Evolutionary conservation across 2,113 vertebrate species (phyloP).

Genomic region (Notothenia coriiceps): DNA sequence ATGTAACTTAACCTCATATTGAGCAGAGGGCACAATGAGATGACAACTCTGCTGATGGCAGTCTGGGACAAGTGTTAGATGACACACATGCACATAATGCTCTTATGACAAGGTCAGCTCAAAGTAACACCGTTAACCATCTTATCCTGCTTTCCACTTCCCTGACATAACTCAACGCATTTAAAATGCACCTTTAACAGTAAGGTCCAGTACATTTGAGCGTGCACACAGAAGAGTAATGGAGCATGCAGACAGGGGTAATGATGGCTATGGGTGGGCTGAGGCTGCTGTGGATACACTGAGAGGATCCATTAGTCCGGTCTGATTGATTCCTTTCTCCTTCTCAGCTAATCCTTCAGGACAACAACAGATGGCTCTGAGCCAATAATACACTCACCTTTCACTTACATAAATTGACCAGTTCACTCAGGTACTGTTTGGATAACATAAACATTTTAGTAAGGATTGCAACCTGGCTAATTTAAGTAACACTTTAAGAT

Average conservation of each 20-base stretch:
- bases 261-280: slow-evolving; percentile 44
- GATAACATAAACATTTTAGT: background rate
- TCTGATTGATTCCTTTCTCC: slow-evolving; percentile 76
- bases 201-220: background rate
- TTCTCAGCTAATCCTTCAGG: slow-evolving; percentile 63
- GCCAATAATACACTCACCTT: slow-evolving; percentile 66
- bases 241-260: slow-evolving; percentile 43
- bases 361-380: slow-evolving; percentile 72
- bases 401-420: slow-evolving; percentile 32
- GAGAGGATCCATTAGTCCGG: slow-evolving; percentile 68
- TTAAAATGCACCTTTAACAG: background rate
- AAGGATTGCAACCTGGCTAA: background rate
- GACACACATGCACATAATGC: slow-evolving; percentile 31
- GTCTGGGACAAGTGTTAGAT: slow-evolving; percentile 3
- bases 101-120: slow-evolving; percentile 50
- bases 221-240: slow-evolving; percentile 42
- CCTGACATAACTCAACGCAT: slow-evolving; percentile 7
- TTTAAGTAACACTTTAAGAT: background rate
- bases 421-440: background rate
- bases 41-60: background rate
- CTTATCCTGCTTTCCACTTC: slow-evolving; percentile 17
- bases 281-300: slow-evolving; percentile 41
- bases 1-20: background rate
- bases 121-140: slow-evolving; percentile 36
- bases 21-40: background rate